Conservation (phyloP, 64 coral and sea anemone species). For the Montipora foliosa region DNA sequence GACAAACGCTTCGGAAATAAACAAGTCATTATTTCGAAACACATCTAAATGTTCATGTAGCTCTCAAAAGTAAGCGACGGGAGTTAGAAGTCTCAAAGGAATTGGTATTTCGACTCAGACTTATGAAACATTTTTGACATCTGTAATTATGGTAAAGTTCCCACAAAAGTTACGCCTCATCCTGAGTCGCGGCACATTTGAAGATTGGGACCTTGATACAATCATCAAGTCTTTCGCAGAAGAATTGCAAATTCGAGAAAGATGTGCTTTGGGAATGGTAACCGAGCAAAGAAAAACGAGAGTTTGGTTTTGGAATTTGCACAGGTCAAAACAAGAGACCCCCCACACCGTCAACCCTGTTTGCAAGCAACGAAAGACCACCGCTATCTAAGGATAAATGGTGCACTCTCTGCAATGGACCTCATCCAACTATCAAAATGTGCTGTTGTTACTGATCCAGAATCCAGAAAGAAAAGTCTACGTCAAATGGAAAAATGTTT, state of each 20-base stretch:
- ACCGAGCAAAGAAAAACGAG: neutral
- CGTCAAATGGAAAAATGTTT: conserved; percentile 70
- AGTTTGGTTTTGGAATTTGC: too few species aligned
- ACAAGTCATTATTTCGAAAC: conserved; percentile 70
- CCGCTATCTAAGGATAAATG: neutral
- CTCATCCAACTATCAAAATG: conserved; percentile 55
- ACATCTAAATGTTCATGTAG: conserved; percentile 66
- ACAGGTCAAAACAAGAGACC: too few species aligned
- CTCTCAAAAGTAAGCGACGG: conserved; percentile 4
- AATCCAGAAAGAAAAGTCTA: conserved; percentile 48
- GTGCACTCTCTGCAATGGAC: conserved; percentile 60
- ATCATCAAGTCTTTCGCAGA: conserved; percentile 27
- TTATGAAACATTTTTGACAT: conserved; percentile 57
- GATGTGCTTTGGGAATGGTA: conserved; percentile 26
- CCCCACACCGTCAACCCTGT: neutral
- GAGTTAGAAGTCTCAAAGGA: conserved; percentile 44
- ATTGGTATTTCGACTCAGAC: conserved; percentile 49
- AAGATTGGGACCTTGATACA: conserved; percentile 42
- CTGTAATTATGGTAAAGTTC: conserved; percentile 63
- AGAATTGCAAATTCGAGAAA: conserved; percentile 60
- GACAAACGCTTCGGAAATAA: conserved; percentile 49
- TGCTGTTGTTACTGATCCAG: conserved; percentile 39
- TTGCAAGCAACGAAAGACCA: neutral
- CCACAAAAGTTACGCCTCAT: conserved; percentile 52
- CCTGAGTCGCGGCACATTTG: conserved; percentile 32